Evolutionary conservation across 2,797 vertebrate genomes (phyloP).

Genomic region (Notamacropus eugenii): DNA sequence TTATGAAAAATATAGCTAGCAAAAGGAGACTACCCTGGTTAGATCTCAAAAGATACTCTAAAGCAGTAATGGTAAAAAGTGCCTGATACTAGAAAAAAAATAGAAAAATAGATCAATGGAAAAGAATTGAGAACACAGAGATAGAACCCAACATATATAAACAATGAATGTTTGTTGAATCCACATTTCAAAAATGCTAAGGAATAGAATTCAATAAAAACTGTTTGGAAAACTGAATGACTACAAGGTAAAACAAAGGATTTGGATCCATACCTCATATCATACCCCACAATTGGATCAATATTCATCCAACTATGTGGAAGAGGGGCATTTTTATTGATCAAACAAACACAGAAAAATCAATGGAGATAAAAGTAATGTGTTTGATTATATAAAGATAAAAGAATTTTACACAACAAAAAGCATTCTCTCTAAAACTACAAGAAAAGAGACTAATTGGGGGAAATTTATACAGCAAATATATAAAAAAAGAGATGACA

Average conservation of each 20-base stretch:
- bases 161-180: neutral
- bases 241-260: neutral
- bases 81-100: neutral
- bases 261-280: neutral
- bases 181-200: neutral
- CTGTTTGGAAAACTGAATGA: neutral
- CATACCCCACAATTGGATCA: neutral
- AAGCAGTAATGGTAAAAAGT: neutral
- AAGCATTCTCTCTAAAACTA: neutral
- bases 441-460: neutral
- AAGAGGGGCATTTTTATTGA: neutral
- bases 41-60: neutral
- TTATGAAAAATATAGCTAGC: neutral
- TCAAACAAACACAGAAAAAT: neutral
- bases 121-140: neutral
- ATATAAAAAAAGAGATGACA: neutral
- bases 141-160: neutral
- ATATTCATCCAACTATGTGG: neutral
- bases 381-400: neutral
- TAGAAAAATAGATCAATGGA: neutral
- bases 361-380: neutral
- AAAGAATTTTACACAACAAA: neutral
- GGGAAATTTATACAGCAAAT: neutral
- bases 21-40: neutral
- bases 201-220: neutral